Evolutionary conservation across 1,140 invertebrate genomes (phyloP), one percentile per base, ranked within the genome.

Genomic region (Limonius californicus): DNA sequence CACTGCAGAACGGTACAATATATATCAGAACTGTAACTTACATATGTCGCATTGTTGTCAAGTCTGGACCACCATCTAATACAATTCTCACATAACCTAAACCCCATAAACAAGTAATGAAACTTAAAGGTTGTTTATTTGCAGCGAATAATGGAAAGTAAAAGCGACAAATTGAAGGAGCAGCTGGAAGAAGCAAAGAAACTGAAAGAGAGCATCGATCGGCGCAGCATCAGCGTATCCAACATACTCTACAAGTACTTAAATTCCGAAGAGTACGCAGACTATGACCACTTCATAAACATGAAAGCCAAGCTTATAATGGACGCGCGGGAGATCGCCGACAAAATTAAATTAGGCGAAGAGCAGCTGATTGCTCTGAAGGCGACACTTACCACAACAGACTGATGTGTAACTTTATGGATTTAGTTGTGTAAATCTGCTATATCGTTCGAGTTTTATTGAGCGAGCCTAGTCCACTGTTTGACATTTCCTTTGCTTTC

Each of bases 281-380:
- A 94, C 69, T 95, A 93, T 73, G 87, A 91, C 68, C 89, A 93
- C 74, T 95, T 92, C 75, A 89, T 94, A 68, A 90, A 90, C 70
- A 94, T 93, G 89, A 95, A 94, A 81, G 89, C 90, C n/a, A 92
- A 92, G 79, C 78, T 95, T 47, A 87, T 92, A 66, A 88, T 94
- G 74, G 91, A 94, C 73, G 83, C 87, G 57, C 82, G 91, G 66
- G 91, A 94, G 74, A 87, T 94, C 62, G 86, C 90, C 65, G 92
- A 95, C 73, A 92, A 92, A 78, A 91, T 95, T 62, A 89, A 90
- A 72, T 80, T 92, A 47, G 90, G 90, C 27, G 89, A 93, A 75
- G 91, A 94, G 77, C 91, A 95, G 77, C 79, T 94, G 65, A 76
- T 81, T 62, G 88, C 89, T 56, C 80, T 92, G 35, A 85, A 83